Evolutionary conservation across 1,140 invertebrate genomes (phyloP), one percentile per base, ranked within the genome.

Genomic region (Mycetomoellerius zeteki): DNA sequence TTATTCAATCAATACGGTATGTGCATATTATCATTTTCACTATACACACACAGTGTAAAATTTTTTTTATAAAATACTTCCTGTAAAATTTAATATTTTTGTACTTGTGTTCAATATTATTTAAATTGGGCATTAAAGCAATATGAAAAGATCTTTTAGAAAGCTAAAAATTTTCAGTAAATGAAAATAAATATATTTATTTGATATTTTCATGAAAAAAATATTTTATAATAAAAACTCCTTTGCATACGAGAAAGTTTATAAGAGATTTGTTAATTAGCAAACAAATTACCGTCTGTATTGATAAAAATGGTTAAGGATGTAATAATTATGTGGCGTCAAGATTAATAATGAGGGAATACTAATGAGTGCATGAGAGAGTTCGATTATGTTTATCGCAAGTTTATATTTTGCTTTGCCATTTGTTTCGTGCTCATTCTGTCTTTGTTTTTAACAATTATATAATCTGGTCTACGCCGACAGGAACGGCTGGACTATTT

Each of bases 381-480:
- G 19, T 84, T 75, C 33, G 43, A 37, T 85, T 75, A 73, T 54
- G 12, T 72, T 86, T 52, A 19, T 87, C 89, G 76, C 85, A 89
- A 90, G 85, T 77, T 75, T 87, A 81, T 69, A 81, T 71, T 54
- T 88, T 16, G 58, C 69, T 89, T 86, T 64, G 78, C 91, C 37
- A 88, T 91, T 89, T 91, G 24, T 73, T 88, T 89, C 86, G 85
- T 88, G 30, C 62, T 71, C 67, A 85, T 52, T 43, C 37, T 76
- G 71, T 85, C 24, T 76, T 81, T n/a, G 33, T 85, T 56, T 43
- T 54, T 85, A 85, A 85, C 54, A 85, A 85, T 81, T 81, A 27
- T 6, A 24, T 81, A 71, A 81, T n/a, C 47, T 43, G n/a, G 60
- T 80, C 62, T 54, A 71, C 33, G 64, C 64, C 60, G 43, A 81